phyloP scores from a whole-genome alignment of 64 coral and sea anemone species.

The Pachyseris speciosa region DNA sequence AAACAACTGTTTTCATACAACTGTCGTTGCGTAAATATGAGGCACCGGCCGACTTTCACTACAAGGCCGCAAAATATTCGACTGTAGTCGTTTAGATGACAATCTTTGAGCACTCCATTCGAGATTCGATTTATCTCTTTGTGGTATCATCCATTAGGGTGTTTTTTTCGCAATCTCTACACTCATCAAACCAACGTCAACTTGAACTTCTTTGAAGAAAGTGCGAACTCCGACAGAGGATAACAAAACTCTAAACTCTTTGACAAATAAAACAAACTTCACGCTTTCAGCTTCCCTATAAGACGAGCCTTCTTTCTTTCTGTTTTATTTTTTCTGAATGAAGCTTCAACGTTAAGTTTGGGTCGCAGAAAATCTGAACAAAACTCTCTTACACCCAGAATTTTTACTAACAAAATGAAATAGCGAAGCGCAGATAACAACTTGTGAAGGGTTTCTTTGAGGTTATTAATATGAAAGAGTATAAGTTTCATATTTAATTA shows the following conservation, averaged over 20 bases:
- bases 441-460: slow-evolving; percentile 49
- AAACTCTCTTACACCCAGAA: background rate
- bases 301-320: background rate
- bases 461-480: slow-evolving; percentile 60
- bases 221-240: slow-evolving; percentile 48
- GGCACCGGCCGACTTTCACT: background rate
- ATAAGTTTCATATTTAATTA: slow-evolving; percentile 86
- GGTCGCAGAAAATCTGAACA: background rate
- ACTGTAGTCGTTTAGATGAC: background rate
- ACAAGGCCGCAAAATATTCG: background rate
- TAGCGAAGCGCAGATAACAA: background rate
- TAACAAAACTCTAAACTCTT: slow-evolving; percentile 63
- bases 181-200: slow-evolving; percentile 30
- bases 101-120: slow-evolving; percentile 20
- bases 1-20: background rate
- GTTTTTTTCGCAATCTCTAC: slow-evolving; percentile 3
- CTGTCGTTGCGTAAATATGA: background rate
- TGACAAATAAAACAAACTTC: slow-evolving; percentile 63
- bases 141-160: slow-evolving; percentile 45
- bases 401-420: background rate
- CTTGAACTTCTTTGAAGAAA: slow-evolving; percentile 50
- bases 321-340: background rate
- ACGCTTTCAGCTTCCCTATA: background rate
- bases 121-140: slow-evolving; percentile 43
- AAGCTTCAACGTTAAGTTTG: background rate